phyloP scores from a whole-genome alignment of 2,888 invertebrate species.

The Tenthredo scrophulariae region DNA sequence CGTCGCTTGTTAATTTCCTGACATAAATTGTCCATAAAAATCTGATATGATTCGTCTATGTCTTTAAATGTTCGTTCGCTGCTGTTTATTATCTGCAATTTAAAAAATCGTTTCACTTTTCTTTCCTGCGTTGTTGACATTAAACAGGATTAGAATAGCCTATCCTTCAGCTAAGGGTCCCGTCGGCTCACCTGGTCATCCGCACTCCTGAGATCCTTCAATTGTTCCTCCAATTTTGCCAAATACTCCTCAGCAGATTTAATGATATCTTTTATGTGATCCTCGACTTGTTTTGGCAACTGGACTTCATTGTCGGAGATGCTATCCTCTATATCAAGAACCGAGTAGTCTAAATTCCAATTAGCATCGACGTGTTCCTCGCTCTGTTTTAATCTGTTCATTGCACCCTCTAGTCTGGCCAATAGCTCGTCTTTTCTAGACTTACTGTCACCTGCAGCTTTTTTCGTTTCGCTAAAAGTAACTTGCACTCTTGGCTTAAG shows the following conservation, averaged over 20 bases:
- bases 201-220: slow-evolving; percentile 64
- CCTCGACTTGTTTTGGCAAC: slow-evolving; percentile 61
- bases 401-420: slow-evolving; percentile 57
- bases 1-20: slow-evolving; percentile 64
- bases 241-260: slow-evolving; percentile 65
- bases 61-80: slow-evolving; percentile 61
- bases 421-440: slow-evolving; percentile 59
- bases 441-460: slow-evolving; percentile 53
- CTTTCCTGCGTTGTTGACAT: not conserved
- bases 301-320: slow-evolving; percentile 48
- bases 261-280: slow-evolving; percentile 62
- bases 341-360: slow-evolving; percentile 56
- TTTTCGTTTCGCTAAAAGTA: slow-evolving; percentile 4
- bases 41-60: slow-evolving; percentile 65
- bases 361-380: slow-evolving; percentile 59
- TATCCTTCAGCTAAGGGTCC: not conserved
- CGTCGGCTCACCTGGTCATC: slow-evolving; percentile 63
- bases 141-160: not conserved
- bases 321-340: slow-evolving; percentile 54
- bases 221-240: slow-evolving; percentile 64
- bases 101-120: not conserved
- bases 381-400: slow-evolving; percentile 61
- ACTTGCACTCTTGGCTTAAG: slow-evolving; percentile 22
- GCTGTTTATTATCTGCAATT: slow-evolving; percentile 62
- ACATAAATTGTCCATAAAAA: slow-evolving; percentile 62